Percentiles rank a stretch among this genome's conserved stretches.
phyloP scores from a whole-genome alignment of 2,888 invertebrate species.

The Dioctria linearis region DNA sequence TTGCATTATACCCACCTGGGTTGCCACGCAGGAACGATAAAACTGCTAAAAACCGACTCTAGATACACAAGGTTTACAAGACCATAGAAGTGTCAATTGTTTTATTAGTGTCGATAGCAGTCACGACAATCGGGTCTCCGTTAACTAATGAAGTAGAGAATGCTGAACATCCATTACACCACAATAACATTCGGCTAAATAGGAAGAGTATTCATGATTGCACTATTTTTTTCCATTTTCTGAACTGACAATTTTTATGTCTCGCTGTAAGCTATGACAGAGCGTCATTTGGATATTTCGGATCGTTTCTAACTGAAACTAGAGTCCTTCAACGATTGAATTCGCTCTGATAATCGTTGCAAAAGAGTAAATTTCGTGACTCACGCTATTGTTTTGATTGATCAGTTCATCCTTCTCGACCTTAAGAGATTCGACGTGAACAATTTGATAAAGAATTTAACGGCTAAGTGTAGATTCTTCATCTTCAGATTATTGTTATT shows the following conservation, averaged over 20 bases:
- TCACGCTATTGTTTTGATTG: not conserved
- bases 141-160: no score
- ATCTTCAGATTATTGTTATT: not conserved
- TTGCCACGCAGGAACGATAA: no score
- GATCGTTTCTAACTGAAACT: not conserved
- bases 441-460: slow-evolving; percentile 14
- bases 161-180: no score
- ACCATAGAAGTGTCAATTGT: no score
- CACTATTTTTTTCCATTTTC: slow-evolving; percentile 15
- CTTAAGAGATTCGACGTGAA: slow-evolving; percentile 3
- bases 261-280: not conserved
- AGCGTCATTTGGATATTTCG: not conserved
- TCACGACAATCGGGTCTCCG: no score
- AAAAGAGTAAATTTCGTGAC: not conserved
- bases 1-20: no score
- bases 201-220: no score
- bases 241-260: not conserved
- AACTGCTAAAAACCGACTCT: no score
- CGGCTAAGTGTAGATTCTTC: slow-evolving; percentile 13
- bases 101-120: no score
- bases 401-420: not conserved
- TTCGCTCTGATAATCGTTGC: not conserved
- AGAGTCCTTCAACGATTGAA: not conserved
- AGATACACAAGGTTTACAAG: no score
- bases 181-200: no score